Conservation (phyloP, 2,113 vertebrate species). For the Macaca mulatta region DNA sequence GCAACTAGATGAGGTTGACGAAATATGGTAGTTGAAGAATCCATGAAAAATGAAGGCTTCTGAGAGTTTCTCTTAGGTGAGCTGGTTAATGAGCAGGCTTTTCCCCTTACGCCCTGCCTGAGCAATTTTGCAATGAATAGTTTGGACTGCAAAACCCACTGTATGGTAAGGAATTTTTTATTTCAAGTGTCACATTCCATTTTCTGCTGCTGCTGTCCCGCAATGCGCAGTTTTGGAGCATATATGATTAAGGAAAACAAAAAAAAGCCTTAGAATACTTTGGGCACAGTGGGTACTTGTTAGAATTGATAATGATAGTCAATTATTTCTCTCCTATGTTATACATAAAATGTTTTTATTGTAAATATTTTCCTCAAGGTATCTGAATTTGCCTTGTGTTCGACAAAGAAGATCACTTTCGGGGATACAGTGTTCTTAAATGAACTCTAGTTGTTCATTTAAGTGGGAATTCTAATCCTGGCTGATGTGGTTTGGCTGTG, state of each 20-base stretch:
- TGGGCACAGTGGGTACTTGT: not conserved
- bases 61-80: not conserved
- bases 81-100: not conserved
- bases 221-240: not conserved
- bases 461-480: not conserved
- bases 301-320: not conserved
- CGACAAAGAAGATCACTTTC: not conserved
- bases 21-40: not conserved
- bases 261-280: not conserved
- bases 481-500: too few relatives aligned
- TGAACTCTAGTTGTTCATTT: not conserved
- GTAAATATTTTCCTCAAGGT: constrained; percentile 9
- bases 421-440: not conserved
- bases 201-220: not conserved
- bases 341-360: not conserved
- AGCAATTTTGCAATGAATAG: not conserved
- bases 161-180: not conserved
- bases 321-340: not conserved
- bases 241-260: not conserved
- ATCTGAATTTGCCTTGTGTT: constrained; percentile 1
- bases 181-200: not conserved
- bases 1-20: not conserved
- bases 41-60: not conserved
- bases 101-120: not conserved
- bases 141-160: not conserved